Evolutionary conservation across 2,888 invertebrate genomes (phyloP), one percentile per base, ranked within the genome.

Genomic region (Acleris sparsana): DNA sequence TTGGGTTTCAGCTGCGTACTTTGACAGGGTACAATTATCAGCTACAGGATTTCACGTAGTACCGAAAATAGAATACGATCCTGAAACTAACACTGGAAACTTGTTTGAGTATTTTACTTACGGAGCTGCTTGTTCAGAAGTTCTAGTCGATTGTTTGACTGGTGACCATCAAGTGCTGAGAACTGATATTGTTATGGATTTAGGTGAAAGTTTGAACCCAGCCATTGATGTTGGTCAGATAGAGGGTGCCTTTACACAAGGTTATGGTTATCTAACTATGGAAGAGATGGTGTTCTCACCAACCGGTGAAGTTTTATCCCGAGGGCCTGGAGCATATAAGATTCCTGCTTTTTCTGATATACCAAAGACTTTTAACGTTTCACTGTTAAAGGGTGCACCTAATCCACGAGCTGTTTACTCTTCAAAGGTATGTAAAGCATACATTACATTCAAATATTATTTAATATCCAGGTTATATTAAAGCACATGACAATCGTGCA

Each of bases 171-270:
- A 95, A 87, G 95, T 97, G 1, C 80, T 96, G 22, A 93, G 95
- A 75, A 96, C 96, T 5, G 97, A 98, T 76, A 97, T 98, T 71
- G 97, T 98, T 0, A 97, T 98, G 97, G 98, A 98, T 88, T 89
- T 97, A 48, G 97, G 97, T 0, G 95, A 96, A 76, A 97, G 97
- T 85, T 86, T 98, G 63, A 98, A 98, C 84, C 97, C 97, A 1
- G 97, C 97, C 1, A 96, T 98, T 69, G 98, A 98, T 75, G 96
- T 98, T 70, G 98, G 97, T 0, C 97, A 98, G 91, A 95, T 98
- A 4, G 98, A 98, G 88, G 98, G 98, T 4, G 97, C 94, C 0
- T 98, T 97, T 80, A 93, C 96, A 82, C 97, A 97, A 93, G 97
- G 98, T 1, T 97, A 97, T 78, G 97, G 97, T 1, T 89, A 97